Base-by-base conservation (phyloP, 2,888 invertebrate genomes). In the Idaea straminata region DNA sequence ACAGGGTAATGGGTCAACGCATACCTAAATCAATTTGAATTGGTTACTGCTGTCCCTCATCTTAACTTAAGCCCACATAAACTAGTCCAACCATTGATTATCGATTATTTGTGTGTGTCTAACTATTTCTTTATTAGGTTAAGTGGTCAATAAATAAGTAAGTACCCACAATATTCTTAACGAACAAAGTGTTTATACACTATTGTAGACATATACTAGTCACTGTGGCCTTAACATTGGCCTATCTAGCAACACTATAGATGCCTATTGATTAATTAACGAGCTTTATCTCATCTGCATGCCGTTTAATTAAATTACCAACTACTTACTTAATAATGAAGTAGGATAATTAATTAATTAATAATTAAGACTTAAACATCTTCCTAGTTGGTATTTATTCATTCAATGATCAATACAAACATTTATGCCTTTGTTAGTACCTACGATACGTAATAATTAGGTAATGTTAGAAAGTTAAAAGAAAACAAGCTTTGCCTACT, bases 21-120 rank as follows among this genome's bases (percentile, higher is more conserved):
- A 73, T 72, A 66, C 74, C 75, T 73, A 58, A 47, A 67, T 69
- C 72, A 77, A 75, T 72, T 73, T 74, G 69, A 68, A 66, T 67
- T 72, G 59, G 63, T 62, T 69, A 64, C 72, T 72, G 73, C 72
- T 79, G 81, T 68, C 68, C 74, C 67, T 76, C 77, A 80, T 80
- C 68, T 66, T 34, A 64, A 61, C 68, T 66, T 34, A 64, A 61
- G 65, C 59, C 63, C 69, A 62, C 69, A 68, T 67, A 35, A 63
- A 62, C 35, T 65, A 67, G 38, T 62, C 60, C 3, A 60, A 64
- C 58, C 64, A 62, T 70, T 63, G 62, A 59, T 25, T 58, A 67
- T 62, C 66, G 66, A 69, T 71, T 63, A 58, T 68, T 63, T 68
- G 68, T 69, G 67, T 66, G 63, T 64, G 62, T 65, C 60, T 62